A percentile compares a stretch with the other conserved stretches of the same genome.
These are phyloP conservation scores for Hydraecia micacea DNA, from an alignment of 2,888 invertebrate species.

Conservation along the genomic window DNA sequence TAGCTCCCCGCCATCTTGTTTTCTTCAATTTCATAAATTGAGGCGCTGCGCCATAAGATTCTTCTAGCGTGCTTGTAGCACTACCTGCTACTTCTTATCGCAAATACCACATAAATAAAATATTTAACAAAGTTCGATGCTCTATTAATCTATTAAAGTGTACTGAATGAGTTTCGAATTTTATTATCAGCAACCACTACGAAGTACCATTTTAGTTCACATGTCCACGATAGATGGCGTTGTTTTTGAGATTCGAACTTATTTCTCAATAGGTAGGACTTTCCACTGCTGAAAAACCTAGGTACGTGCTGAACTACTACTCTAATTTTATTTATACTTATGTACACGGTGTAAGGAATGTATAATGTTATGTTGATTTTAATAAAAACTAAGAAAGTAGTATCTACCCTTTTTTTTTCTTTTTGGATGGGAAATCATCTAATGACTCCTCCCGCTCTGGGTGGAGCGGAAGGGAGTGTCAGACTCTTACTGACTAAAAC, in stretches of 20 bases:
- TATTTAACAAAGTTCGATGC: not conserved
- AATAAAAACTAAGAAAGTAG: not conserved
- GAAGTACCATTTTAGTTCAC: not conserved
- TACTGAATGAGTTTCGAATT: not conserved
- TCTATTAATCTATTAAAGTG: not conserved
- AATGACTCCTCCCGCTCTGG: too few relatives aligned
- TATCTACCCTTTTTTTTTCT: too few relatives aligned
- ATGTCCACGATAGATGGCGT: conserved; percentile 5
- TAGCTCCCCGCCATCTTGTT: not conserved
- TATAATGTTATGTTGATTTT: not conserved
- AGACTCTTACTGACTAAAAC: too few relatives aligned
- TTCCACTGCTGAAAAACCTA: not conserved
- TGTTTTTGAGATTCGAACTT: not conserved
- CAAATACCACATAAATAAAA: not conserved
- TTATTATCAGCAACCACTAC: not conserved
- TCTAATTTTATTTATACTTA: not conserved
- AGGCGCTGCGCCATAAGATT: too few relatives aligned
- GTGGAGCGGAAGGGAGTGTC: too few relatives aligned
- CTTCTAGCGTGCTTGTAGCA: not conserved
- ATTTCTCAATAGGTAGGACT: not conserved
- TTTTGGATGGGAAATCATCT: too few relatives aligned
- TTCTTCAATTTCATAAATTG: not conserved
- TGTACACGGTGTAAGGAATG: not conserved
- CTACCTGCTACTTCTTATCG: not conserved
- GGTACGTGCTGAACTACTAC: not conserved